These are phyloP conservation scores for Hetaerina americana DNA, from an alignment of 1,140 invertebrate genomes.

Conservation along the genomic window DNA sequence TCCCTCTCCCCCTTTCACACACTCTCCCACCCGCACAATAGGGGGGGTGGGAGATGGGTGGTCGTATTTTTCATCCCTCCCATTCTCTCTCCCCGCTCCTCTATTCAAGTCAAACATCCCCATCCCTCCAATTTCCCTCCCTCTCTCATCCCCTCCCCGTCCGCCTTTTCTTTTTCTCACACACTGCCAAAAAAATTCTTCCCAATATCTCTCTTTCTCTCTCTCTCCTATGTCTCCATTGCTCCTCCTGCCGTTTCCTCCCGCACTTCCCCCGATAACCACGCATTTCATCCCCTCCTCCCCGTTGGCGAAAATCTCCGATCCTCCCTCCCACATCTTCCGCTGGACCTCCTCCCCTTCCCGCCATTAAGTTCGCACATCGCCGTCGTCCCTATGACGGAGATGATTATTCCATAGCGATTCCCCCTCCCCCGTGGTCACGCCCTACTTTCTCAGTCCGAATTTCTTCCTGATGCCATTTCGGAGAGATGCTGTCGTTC, in stretches of 20 bases:
- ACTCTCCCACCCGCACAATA: not conserved
- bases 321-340: not conserved
- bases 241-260: not conserved
- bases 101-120: no score
- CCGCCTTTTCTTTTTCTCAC: not conserved
- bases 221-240: not conserved
- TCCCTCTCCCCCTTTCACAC: not conserved
- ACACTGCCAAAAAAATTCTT: not conserved
- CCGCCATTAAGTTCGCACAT: not conserved
- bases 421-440: no score
- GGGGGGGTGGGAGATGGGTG: no score
- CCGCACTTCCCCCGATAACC: not conserved
- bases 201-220: not conserved
- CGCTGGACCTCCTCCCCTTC: not conserved
- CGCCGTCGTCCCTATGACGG: no score
- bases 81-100: not conserved
- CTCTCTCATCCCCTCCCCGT: not conserved
- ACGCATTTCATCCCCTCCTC: not conserved
- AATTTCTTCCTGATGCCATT: no score
- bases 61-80: no score
- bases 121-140: no score
- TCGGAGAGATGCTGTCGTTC: no score
- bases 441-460: no score
- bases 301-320: not conserved
- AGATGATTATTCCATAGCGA: no score